Percentiles rank a stretch among this genome's conserved stretches.
Evolutionary conservation across 2,888 invertebrate species (phyloP).

Genomic region (Noctua pronuba): DNA sequence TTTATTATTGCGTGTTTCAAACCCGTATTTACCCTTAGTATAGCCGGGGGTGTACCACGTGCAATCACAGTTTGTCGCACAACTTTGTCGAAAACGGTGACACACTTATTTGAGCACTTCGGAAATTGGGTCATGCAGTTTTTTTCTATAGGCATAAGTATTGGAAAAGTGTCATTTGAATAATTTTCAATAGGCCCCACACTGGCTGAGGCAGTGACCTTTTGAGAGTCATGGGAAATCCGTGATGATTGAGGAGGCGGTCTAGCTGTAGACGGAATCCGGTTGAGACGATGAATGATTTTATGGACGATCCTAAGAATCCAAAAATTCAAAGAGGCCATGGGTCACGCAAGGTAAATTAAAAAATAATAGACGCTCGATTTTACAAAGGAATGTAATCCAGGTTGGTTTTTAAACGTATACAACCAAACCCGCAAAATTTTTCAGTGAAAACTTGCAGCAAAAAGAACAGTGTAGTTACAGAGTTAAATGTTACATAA

Average conservation of each 20-base stretch:
- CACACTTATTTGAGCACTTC: slow-evolving; percentile 37
- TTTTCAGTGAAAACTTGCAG: neutral
- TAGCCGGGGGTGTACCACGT: slow-evolving; percentile 16
- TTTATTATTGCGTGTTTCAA: slow-evolving; percentile 20
- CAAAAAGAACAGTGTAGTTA: neutral
- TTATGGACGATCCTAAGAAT: neutral
- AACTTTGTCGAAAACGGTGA: slow-evolving; percentile 44
- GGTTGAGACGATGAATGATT: neutral
- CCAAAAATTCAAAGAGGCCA: too few species aligned
- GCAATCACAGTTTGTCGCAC: slow-evolving; percentile 34
- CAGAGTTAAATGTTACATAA: slow-evolving; percentile 1
- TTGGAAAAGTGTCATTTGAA: slow-evolving; percentile 10
- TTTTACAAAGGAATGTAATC: neutral
- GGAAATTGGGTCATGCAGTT: slow-evolving; percentile 24
- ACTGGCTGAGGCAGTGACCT: neutral
- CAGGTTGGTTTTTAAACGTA: neutral
- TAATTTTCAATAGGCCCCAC: neutral
- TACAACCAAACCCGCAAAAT: neutral
- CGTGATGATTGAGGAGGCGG: too few species aligned
- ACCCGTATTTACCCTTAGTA: slow-evolving; percentile 29
- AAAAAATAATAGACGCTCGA: too few species aligned
- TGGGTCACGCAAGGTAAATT: neutral
- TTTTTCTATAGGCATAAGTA: slow-evolving; percentile 6
- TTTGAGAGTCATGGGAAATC: neutral
- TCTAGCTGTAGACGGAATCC: neutral